A percentile compares a stretch with the other conserved stretches of the same genome.
phyloP scores from a whole-genome alignment of 2,797 vertebrate species.

The Zenarchopterus dispar region DNA sequence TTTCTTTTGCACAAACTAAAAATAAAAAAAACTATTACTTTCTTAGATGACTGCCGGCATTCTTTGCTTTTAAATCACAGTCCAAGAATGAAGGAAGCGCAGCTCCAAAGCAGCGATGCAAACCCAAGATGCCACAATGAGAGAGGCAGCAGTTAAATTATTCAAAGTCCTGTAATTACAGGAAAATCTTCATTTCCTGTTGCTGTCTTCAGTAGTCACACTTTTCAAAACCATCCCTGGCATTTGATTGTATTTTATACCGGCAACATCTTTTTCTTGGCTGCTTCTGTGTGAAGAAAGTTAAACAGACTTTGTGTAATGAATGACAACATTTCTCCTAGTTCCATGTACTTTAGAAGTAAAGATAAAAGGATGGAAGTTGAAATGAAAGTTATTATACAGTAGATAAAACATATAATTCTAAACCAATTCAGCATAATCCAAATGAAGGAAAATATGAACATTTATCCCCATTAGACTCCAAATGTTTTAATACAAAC shows the following conservation, averaged over 20 bases:
- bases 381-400: too few relatives aligned
- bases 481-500: too few relatives aligned
- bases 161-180: slow-evolving; percentile 56
- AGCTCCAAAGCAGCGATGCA: slow-evolving; percentile 26
- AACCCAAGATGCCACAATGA: slow-evolving; percentile 40
- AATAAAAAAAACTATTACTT: slow-evolving; percentile 73
- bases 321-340: too few relatives aligned
- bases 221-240: slow-evolving; percentile 30
- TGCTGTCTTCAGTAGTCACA: slow-evolving; percentile 33
- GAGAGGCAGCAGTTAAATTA: slow-evolving; percentile 51
- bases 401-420: too few relatives aligned
- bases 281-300: not conserved
- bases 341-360: too few relatives aligned
- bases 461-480: not conserved
- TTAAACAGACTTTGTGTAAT: too few relatives aligned
- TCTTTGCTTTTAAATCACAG: slow-evolving; percentile 62
- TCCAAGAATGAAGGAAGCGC: slow-evolving; percentile 34
- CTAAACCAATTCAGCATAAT: too few relatives aligned
- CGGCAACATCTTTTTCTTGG: not conserved
- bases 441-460: too few relatives aligned
- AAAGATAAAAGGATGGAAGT: too few relatives aligned
- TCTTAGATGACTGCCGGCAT: slow-evolving; percentile 58
- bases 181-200: slow-evolving; percentile 51
- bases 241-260: slow-evolving; percentile 25
- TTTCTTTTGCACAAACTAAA: slow-evolving; percentile 58